phyloP scores from a whole-genome alignment of 1,140 invertebrate genomes.

The Formica exsecta region DNA sequence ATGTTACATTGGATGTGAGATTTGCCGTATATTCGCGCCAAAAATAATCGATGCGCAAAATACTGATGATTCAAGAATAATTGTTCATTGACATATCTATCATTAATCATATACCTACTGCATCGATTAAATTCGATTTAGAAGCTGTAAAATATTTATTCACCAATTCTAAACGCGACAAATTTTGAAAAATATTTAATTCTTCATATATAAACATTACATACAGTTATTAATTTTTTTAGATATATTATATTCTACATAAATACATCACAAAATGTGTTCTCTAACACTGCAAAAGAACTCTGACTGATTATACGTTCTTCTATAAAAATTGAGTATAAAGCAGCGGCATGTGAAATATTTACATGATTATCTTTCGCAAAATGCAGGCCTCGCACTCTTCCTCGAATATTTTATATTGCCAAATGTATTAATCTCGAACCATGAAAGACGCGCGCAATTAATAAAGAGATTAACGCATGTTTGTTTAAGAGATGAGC shows the following conservation, averaged over 20 bases:
- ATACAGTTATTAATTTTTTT: background rate
- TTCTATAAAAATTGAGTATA: conserved; percentile 10
- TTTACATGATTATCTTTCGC: background rate
- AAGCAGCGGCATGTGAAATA: background rate
- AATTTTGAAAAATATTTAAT: background rate
- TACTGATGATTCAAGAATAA: background rate
- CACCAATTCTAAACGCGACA: background rate
- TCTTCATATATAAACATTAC: background rate
- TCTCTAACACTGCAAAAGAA: background rate
- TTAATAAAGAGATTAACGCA: background rate
- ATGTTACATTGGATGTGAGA: background rate
- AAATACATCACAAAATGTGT: background rate
- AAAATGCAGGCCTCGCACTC: background rate
- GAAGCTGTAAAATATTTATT: background rate
- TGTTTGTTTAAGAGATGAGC: background rate
- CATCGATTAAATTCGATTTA: background rate
- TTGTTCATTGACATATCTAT: background rate
- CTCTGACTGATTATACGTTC: background rate
- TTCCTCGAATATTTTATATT: background rate
- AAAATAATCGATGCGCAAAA: background rate
- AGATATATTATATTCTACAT: background rate
- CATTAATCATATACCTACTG: background rate
- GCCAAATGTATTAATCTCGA: conserved; percentile 4
- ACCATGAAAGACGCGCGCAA: background rate
- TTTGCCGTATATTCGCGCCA: background rate